Conservation (phyloP, 37 sponge, comb jelly and placozoan species). For the Aplysina aerophoba region DNA sequence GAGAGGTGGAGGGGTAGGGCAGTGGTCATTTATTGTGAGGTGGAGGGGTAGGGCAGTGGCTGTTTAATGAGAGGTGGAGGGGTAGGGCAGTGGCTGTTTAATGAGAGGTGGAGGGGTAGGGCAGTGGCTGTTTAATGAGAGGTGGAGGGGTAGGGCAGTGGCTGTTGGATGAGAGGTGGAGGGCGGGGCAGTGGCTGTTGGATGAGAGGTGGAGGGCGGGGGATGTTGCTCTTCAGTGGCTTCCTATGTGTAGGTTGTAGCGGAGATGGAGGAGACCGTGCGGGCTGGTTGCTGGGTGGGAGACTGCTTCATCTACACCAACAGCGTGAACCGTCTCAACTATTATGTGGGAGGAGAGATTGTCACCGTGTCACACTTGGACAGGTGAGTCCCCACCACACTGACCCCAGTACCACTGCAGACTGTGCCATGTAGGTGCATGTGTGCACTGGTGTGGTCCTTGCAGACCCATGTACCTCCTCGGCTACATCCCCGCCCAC, state of each 20-base stretch:
- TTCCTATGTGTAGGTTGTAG: constrained; percentile 52
- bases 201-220: constrained; percentile 76
- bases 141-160: constrained; percentile 24
- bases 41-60: too few relatives aligned
- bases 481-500: constrained; percentile 93
- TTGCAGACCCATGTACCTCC: constrained; percentile 79
- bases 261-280: constrained; percentile 78
- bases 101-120: too few relatives aligned
- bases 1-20: neutral
- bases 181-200: constrained; percentile 64
- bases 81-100: too few relatives aligned
- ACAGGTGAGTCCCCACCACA: constrained; percentile 67
- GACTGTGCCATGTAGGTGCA: neutral
- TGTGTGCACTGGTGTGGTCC: neutral
- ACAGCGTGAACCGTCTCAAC: constrained; percentile 89
- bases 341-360: constrained; percentile 98
- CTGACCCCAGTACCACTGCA: too few relatives aligned
- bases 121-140: too few relatives aligned
- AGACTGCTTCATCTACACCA: constrained; percentile 98
- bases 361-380: constrained; percentile 93
- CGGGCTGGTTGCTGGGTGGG: constrained; percentile 93
- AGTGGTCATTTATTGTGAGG: neutral
- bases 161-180: too few relatives aligned
- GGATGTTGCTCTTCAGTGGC: too few relatives aligned
- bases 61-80: too few relatives aligned